Evolutionary conservation across 2,113 vertebrate species (phyloP).

Genomic region (Synodontis membranacea): DNA sequence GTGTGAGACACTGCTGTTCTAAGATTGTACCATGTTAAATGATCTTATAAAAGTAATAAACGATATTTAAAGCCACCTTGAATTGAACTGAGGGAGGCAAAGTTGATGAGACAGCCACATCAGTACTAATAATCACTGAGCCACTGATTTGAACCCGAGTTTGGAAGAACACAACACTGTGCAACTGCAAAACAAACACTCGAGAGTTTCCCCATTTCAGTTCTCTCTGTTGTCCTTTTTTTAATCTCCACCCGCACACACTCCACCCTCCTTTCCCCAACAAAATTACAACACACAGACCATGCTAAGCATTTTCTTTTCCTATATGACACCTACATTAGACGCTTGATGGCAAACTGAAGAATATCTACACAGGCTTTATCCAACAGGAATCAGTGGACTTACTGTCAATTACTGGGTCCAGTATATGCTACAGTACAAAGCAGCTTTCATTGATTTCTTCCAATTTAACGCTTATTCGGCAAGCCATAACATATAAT

Average conservation of each 20-base stretch:
- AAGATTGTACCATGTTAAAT: neutral
- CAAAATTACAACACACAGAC: neutral
- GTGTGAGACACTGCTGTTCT: neutral
- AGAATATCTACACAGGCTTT: neutral
- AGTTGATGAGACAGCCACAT: neutral
- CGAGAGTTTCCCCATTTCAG: conserved; percentile 37
- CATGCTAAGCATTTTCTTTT: neutral
- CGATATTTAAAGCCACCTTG: neutral
- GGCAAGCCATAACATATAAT: neutral
- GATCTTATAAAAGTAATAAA: neutral
- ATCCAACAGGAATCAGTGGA: neutral
- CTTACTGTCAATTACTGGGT: neutral
- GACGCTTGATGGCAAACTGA: neutral
- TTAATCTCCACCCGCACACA: neutral
- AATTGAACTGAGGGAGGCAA: neutral
- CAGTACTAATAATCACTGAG: neutral
- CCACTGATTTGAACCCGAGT: neutral
- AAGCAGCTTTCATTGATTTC: neutral
- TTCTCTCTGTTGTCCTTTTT: neutral
- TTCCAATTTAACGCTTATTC: neutral
- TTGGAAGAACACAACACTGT: neutral
- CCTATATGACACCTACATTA: neutral
- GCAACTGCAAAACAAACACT: too few relatives aligned
- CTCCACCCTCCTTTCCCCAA: neutral
- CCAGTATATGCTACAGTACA: neutral